phyloP scores from a whole-genome alignment of 2,888 invertebrate species.

The Theretra japonica region DNA sequence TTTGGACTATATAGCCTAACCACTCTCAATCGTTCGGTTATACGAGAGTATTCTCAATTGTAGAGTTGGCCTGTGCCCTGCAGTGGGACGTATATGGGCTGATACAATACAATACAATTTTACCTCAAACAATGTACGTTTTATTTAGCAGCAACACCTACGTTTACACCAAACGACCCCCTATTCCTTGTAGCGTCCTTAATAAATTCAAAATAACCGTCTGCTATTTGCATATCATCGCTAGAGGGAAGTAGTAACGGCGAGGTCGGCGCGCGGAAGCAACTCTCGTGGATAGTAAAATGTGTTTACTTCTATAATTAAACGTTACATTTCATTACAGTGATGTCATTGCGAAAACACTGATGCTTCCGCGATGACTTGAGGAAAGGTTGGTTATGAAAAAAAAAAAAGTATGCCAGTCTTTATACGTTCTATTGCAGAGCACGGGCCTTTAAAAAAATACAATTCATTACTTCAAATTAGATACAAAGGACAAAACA shows the following conservation, averaged over 20 bases:
- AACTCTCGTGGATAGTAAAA: slow-evolving; percentile 40
- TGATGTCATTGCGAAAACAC: slow-evolving; percentile 28
- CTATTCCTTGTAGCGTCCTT: slow-evolving; percentile 5
- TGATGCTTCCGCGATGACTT: slow-evolving; percentile 8
- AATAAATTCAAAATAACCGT: slow-evolving; percentile 16
- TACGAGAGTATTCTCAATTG: too few species aligned
- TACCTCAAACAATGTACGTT: too few species aligned
- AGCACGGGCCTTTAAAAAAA: too few species aligned
- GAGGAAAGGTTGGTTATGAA: slow-evolving; percentile 13
- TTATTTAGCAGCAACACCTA: neutral
- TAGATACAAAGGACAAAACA: too few species aligned
- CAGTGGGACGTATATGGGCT: too few species aligned
- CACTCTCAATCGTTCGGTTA: too few species aligned
- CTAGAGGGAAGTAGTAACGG: slow-evolving; percentile 28
- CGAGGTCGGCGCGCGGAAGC: slow-evolving; percentile 39
- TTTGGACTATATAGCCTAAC: too few species aligned
- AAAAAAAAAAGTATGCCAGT: too few species aligned
- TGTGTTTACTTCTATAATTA: slow-evolving; percentile 36
- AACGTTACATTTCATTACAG: slow-evolving; percentile 25
- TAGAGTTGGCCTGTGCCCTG: too few species aligned
- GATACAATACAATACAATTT: too few species aligned
- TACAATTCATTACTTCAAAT: too few species aligned
- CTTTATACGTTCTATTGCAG: too few species aligned
- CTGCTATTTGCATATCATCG: slow-evolving; percentile 10
- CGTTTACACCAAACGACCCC: neutral